These are phyloP conservation scores for Bolborhynchus lineola DNA, from an alignment of 2,113 vertebrate genomes.

Conservation along the genomic window DNA sequence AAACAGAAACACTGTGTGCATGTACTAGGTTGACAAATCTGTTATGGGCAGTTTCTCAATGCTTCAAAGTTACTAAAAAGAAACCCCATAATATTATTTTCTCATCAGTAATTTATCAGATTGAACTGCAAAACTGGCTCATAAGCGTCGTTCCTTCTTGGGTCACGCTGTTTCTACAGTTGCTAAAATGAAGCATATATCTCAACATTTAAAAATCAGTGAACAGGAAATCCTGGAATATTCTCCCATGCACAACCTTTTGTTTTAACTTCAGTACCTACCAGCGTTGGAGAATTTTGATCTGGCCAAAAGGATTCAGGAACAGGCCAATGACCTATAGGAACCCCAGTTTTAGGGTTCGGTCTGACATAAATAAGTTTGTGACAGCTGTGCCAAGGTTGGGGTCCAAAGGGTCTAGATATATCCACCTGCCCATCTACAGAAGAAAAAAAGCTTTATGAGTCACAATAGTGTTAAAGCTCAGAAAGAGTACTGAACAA, in stretches of 20 bases:
- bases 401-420: constrained; percentile 79
- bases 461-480: background rate
- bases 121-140: background rate
- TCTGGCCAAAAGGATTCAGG: constrained; percentile 98
- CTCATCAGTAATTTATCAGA: background rate
- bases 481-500: background rate
- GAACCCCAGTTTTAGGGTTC: constrained; percentile 96
- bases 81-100: background rate
- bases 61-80: background rate
- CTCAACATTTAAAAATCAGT: background rate
- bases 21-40: background rate
- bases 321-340: constrained; percentile 96
- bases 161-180: background rate
- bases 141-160: background rate
- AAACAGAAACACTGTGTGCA: background rate
- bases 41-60: background rate
- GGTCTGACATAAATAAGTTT: constrained; percentile 97
- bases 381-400: constrained; percentile 95
- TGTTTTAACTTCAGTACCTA: constrained; percentile 71
- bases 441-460: constrained; percentile 28
- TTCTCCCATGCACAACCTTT: background rate
- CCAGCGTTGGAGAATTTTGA: constrained; percentile 94
- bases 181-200: background rate
- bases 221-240: background rate
- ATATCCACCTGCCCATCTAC: constrained; percentile 84